Evolutionary conservation across 2,113 vertebrate genomes (phyloP).

Genomic region (Empidonax traillii): DNA sequence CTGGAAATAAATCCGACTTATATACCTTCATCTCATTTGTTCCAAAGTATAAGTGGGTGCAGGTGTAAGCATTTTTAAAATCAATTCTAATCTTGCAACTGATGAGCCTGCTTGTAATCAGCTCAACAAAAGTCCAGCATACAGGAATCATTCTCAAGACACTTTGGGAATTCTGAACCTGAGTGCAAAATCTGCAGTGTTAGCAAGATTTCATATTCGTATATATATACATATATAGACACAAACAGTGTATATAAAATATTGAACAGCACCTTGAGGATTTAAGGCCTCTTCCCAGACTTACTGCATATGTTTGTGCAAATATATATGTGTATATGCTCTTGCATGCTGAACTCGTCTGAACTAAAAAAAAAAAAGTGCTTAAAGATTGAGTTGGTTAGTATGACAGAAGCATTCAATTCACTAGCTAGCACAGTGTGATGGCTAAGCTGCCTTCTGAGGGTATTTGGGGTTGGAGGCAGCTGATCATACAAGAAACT

Average conservation of each 20-base stretch:
- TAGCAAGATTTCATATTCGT: background rate
- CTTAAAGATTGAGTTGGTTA: background rate
- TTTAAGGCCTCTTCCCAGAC: background rate
- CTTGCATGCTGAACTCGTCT: background rate
- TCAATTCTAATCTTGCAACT: background rate
- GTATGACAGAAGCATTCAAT: background rate
- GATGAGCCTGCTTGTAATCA: background rate
- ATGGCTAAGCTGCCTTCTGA: background rate
- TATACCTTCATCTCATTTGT: background rate
- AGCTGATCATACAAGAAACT: background rate
- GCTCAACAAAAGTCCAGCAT: background rate
- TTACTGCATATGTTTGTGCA: background rate
- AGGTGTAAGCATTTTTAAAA: background rate
- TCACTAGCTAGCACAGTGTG: background rate
- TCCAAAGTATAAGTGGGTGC: background rate
- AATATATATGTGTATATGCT: background rate
- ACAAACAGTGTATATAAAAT: background rate
- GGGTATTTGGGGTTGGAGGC: background rate
- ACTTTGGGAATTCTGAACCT: background rate
- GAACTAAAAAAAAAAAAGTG: background rate
- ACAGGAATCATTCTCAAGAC: background rate
- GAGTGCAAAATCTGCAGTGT: background rate
- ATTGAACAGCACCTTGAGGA: background rate
- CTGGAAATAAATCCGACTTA: background rate
- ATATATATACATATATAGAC: background rate